A percentile compares a stretch with the other conserved stretches of the same genome.
Evolutionary conservation across 2,797 vertebrate species (phyloP).

Genomic region (Eulemur rubriventer): DNA sequence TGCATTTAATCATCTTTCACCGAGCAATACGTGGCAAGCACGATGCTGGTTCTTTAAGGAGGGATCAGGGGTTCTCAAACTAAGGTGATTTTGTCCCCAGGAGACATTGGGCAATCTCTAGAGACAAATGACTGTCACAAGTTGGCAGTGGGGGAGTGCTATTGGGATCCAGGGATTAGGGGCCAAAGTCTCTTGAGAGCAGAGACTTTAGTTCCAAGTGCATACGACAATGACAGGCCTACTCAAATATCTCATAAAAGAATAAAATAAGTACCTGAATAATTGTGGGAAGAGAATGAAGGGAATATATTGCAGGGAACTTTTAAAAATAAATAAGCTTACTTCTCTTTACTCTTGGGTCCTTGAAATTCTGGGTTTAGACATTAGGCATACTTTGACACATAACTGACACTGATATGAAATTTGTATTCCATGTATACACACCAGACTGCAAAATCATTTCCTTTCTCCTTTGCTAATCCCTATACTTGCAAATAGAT

Average conservation of each 20-base stretch:
- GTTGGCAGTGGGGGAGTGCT: neutral
- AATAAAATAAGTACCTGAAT: neutral
- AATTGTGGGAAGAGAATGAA: neutral
- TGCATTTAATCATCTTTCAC: neutral
- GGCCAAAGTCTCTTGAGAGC: neutral
- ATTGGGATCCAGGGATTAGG: neutral
- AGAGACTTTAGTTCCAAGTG: neutral
- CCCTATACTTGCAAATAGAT: neutral
- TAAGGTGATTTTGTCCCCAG: neutral
- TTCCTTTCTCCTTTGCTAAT: neutral
- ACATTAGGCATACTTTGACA: neutral
- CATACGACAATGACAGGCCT: neutral
- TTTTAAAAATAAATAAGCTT: neutral
- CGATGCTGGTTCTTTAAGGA: neutral
- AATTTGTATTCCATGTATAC: neutral
- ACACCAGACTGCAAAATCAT: neutral
- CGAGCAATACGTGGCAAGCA: neutral
- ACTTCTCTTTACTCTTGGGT: neutral
- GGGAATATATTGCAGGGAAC: neutral
- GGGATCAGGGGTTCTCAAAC: neutral
- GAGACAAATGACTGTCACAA: neutral
- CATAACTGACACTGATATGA: neutral
- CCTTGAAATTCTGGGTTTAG: slow-evolving; percentile 9
- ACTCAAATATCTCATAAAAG: neutral
- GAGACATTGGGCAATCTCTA: neutral